Evolutionary conservation across 1,140 invertebrate genomes (phyloP).

Genomic region (Magallana gigas): DNA sequence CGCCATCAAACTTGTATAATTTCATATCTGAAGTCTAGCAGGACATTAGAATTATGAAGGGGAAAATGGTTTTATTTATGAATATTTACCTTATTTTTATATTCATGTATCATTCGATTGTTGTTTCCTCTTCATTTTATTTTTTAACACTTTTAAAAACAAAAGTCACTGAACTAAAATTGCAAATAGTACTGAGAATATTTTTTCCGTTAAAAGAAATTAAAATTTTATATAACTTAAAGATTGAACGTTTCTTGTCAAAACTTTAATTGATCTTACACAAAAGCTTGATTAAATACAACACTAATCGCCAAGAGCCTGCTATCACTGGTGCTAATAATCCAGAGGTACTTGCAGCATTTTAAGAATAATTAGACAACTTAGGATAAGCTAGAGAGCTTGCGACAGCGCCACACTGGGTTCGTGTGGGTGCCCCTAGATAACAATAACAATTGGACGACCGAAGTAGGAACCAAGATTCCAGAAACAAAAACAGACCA

Average conservation of each 20-base stretch:
- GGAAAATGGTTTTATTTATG: too few species aligned
- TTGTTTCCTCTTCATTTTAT: too few species aligned
- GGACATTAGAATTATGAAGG: too few species aligned
- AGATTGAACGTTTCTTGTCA: neutral
- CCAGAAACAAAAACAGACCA: neutral
- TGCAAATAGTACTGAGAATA: too few species aligned
- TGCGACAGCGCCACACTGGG: neutral
- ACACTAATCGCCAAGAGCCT: neutral
- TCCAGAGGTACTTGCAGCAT: neutral
- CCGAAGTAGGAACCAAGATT: neutral
- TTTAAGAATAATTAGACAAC: slow-evolving; percentile 28
- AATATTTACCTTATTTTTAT: too few species aligned
- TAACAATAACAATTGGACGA: neutral
- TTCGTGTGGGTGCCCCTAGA: neutral
- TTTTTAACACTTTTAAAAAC: too few species aligned
- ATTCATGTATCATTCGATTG: too few species aligned
- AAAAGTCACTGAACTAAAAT: too few species aligned
- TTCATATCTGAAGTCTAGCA: too few species aligned
- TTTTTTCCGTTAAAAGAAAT: too few species aligned
- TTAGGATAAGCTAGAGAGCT: neutral
- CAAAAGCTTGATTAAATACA: neutral
- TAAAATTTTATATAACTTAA: neutral
- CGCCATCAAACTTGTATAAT: too few species aligned
- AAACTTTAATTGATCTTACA: neutral
- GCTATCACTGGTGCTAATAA: slow-evolving; percentile 7